Evolutionary conservation across 2,113 vertebrate genomes (phyloP), one percentile per base, ranked within the genome.

Genomic region (Xiphias gladius): DNA sequence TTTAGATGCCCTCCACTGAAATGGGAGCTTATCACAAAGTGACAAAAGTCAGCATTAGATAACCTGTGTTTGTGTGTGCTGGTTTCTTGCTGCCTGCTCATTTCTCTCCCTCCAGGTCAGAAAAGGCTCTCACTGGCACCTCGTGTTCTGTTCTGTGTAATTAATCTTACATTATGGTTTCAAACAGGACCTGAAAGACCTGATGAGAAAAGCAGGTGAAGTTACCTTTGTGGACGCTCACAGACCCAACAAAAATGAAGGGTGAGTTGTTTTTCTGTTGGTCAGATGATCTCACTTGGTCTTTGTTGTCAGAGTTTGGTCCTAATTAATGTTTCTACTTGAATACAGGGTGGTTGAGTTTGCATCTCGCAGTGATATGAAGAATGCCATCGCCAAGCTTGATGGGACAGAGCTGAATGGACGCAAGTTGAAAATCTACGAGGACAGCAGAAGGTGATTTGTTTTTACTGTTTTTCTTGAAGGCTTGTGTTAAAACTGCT

Each of bases 221-320:
- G 97, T 98, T 54, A 98, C 97, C 28, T 98, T 97, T 96, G 97
- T 97, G 94, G 97, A 98, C 85, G 97, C 97, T 35, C 97, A 98
- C 94, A 95, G 97, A 88, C 95, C 96, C 91, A 97, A 96, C 91
- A 96, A 96, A 94, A 97, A 98, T 63, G 97, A 98, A 95, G 97
- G 97, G 97, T 97, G 75, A 92, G 93, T 63, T 54, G 0, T 17
- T 62, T 1, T 19, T 46, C 13, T 5, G 1, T 8, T 0, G 0
- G 4, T 66, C 28, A 0, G 16, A 16, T 10, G 32, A 0, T 30
- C 0, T 39, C 7, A 0, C 17, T 26, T 17, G 1, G 5, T 11
- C 0, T 54, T 32, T 8, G 0, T 39, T 2, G 3, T 11, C 8
- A 2, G 14, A 19, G 24, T 58, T 43, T 59, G 43, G 22, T 41